Conservation (phyloP, 2,113 vertebrate genomes). For the Prionailurus viverrinus region DNA sequence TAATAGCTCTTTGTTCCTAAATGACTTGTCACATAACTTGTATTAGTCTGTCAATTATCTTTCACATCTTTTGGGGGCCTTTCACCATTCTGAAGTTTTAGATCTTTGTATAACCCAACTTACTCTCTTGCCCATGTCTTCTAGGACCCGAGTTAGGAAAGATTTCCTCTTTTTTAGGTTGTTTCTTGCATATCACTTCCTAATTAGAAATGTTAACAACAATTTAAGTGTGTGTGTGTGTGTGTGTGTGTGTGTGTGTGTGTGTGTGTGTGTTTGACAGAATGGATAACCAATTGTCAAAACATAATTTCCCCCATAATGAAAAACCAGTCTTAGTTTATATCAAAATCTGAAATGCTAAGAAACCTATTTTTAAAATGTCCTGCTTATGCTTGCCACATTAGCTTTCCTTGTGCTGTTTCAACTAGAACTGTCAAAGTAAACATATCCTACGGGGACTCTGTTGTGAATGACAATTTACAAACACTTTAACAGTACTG, state of each 20-base stretch:
- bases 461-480: conserved; percentile 28
- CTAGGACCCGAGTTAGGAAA: background rate
- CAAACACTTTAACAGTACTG: background rate
- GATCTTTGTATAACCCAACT: background rate
- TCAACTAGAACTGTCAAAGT: background rate
- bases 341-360: background rate
- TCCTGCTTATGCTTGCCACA: background rate
- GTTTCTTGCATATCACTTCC: background rate
- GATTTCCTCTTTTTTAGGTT: background rate
- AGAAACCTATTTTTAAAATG: background rate
- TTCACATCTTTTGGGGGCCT: background rate
- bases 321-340: background rate
- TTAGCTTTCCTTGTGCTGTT: background rate
- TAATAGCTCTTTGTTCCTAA: background rate
- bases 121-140: background rate
- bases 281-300: background rate
- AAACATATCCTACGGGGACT: background rate
- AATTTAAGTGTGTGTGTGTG: background rate
- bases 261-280: background rate
- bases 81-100: background rate
- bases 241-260: background rate
- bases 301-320: background rate
- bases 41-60: background rate
- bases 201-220: background rate
- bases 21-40: background rate